These are phyloP conservation scores for Syncerus caffer DNA, from an alignment of 2,797 vertebrate species.

Conservation along the genomic window DNA sequence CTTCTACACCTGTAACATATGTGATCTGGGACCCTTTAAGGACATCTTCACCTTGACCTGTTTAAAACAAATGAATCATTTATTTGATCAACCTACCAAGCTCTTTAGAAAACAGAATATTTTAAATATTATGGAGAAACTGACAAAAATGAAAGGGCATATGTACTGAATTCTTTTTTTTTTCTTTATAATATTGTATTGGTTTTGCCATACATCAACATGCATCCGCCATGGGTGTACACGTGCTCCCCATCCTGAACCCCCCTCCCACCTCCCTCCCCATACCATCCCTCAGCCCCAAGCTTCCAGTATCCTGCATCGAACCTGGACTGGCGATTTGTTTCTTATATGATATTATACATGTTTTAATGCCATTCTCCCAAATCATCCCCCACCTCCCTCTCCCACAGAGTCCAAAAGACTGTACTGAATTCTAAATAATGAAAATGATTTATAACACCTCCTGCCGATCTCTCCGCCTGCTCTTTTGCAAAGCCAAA, in stretches of 20 bases:
- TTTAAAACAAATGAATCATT: constrained; percentile 67
- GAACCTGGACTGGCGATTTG: too few species aligned
- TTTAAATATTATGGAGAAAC: constrained; percentile 45
- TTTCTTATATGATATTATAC: too few species aligned
- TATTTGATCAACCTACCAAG: constrained; percentile 19
- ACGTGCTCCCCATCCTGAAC: too few species aligned
- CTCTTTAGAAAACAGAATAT: constrained; percentile 37
- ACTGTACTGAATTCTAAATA: not conserved
- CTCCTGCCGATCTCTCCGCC: not conserved
- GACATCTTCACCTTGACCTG: constrained; percentile 93
- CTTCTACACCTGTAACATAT: constrained; percentile 92
- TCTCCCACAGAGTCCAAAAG: too few species aligned
- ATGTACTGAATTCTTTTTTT: not conserved
- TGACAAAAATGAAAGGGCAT: not conserved
- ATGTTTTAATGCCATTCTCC: too few species aligned
- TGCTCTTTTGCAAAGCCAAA: constrained; percentile 25
- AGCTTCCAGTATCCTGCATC: too few species aligned
- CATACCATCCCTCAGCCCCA: too few species aligned
- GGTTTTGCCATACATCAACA: too few species aligned
- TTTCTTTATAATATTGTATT: too few species aligned
- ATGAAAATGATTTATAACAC: not conserved
- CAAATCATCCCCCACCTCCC: too few species aligned
- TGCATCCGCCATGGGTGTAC: too few species aligned
- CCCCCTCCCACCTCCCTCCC: too few species aligned
- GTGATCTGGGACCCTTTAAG: constrained; percentile 89